Evolutionary conservation across 2,113 vertebrate genomes (phyloP), one percentile per base, ranked within the genome.

Genomic region (Vidua chalybeata): DNA sequence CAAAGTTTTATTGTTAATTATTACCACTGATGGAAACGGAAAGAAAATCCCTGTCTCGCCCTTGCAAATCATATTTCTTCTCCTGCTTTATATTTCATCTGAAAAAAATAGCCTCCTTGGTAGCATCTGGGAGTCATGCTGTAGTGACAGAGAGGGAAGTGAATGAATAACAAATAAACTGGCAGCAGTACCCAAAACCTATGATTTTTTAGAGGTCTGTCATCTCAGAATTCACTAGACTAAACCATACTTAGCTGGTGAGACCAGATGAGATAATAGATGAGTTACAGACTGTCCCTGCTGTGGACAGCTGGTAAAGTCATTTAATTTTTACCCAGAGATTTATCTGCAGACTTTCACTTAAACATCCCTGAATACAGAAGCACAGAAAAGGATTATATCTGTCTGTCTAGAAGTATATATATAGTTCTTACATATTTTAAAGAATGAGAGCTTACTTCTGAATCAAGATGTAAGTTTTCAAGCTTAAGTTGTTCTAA

Each of bases 221-320:
- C 74, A 63, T 69, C 55, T 82, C n/a, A 68, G 71, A 87, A 72
- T 85, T 84, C 62, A 46, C 37, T 69, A 62, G 58, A 84, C 43
- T 51, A 67, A 78, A 45, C 64, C 55, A 28, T 51, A 71, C 30
- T 80, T 91, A 82, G 66, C 37, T 54, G 51, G 30, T 75, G 58
- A 93, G 84, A 54, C n/a, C 67, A 82, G 58, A 84, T 79, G 87
- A 96, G 71, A 37, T 93, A 89, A 90, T 73, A 54, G 67, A 76
- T 0, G 0, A 77, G 43, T 66, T 93, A 55, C 46, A 85, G 78
- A 9, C 58, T 35, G 18, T 62, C 51, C 84, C 84, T 95, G 81
- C 87, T 94, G 81, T 66, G 71, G 84, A 71, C 74, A 94, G 67
- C 84, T 94, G 63, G 71, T 72, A 82, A 84, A 94, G 58, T 84